phyloP scores from a whole-genome alignment of 1,140 invertebrate species.

The Choristoneura fumiferana region DNA sequence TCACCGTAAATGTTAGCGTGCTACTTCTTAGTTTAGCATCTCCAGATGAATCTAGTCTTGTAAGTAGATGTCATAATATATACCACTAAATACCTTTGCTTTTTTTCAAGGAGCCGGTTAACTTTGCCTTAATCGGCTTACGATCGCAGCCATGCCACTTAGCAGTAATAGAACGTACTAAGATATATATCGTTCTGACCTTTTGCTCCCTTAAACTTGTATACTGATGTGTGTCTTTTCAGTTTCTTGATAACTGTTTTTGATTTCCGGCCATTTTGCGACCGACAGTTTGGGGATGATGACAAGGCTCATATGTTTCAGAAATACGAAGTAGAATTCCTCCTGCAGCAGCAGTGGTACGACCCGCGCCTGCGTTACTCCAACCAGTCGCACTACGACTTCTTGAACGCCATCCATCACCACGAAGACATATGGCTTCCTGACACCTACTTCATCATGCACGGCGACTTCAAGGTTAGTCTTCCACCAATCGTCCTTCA shows the following conservation, averaged over 20 bases:
- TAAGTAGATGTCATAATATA: slow-evolving; percentile 80
- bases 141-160: not conserved
- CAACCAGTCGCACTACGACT: slow-evolving; percentile 90
- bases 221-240: no score
- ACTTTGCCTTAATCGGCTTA: not conserved
- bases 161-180: not conserved
- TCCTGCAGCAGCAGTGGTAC: slow-evolving; percentile 94
- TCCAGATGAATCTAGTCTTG: slow-evolving; percentile 96
- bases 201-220: slow-evolving; percentile 1
- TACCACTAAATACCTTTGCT: slow-evolving; percentile 17
- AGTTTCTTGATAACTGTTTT: slow-evolving; percentile 6
- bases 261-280: no score
- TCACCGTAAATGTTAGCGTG: slow-evolving; percentile 95
- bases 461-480: slow-evolving; percentile 91
- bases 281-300: no score
- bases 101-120: not conserved
- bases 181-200: not conserved
- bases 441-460: slow-evolving; percentile 97
- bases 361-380: slow-evolving; percentile 91
- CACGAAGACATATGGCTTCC: slow-evolving; percentile 94
- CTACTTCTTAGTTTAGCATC: slow-evolving; percentile 94
- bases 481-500: not conserved
- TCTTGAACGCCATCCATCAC: slow-evolving; percentile 94
- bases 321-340: slow-evolving; percentile 97
- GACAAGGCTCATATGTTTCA: slow-evolving; percentile 65